phyloP scores from a whole-genome alignment of 2,888 invertebrate species.

The Limnephilus marmoratus region DNA sequence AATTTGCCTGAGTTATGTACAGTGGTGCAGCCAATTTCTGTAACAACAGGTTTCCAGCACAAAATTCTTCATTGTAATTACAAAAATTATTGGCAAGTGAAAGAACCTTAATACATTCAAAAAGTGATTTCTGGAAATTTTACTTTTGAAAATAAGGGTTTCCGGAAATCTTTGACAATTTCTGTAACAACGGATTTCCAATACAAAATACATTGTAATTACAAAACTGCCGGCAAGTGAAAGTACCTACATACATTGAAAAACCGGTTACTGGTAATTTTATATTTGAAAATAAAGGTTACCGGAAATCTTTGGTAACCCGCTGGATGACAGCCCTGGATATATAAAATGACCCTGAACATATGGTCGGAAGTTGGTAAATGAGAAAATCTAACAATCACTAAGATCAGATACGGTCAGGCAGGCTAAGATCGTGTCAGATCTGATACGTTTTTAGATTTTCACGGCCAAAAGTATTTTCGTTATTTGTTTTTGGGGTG shows the following conservation, averaged over 20 bases:
- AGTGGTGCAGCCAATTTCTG: neutral
- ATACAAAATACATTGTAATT: no score
- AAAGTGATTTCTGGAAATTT: no score
- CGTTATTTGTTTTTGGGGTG: no score
- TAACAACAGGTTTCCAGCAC: neutral
- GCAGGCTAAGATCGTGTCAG: no score
- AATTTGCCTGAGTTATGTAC: neutral
- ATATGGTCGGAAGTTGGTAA: no score
- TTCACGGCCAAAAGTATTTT: no score
- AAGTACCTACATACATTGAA: neutral
- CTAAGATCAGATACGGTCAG: neutral
- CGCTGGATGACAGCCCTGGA: neutral
- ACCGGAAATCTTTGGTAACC: neutral
- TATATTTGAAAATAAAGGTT: neutral
- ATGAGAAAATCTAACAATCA: no score
- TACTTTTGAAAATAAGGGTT: no score
- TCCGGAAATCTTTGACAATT: no score
- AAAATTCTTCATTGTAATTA: neutral
- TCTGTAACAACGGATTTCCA: no score
- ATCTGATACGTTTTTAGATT: no score
- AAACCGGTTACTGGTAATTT: neutral
- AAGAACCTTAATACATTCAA: no score
- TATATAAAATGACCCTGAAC: neutral
- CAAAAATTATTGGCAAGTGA: neutral
- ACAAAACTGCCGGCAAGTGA: neutral